phyloP scores from a whole-genome alignment of 2,888 invertebrate species.

The Liodrosophila aerea region DNA sequence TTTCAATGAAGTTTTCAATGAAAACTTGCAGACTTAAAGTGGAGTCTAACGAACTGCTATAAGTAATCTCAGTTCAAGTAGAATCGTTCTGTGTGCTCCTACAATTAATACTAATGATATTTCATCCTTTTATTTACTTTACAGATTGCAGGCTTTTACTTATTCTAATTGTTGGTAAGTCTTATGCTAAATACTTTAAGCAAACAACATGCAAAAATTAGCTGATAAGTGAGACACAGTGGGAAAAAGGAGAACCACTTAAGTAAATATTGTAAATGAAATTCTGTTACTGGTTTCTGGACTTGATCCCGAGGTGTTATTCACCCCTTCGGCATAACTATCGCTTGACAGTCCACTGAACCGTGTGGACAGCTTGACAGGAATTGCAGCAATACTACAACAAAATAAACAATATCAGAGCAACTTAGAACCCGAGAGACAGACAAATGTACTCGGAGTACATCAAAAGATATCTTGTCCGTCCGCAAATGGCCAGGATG shows the following conservation, averaged over 20 bases:
- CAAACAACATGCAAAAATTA: constrained; percentile 20
- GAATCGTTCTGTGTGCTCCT: not conserved
- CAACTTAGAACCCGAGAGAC: constrained; percentile 34
- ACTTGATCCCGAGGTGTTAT: constrained; percentile 34
- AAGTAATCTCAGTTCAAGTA: not conserved
- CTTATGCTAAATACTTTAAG: constrained; percentile 13
- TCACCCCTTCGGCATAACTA: constrained; percentile 36
- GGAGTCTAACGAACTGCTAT: constrained; percentile 30
- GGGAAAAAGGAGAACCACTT: constrained; percentile 41
- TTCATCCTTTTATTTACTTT: constrained; percentile 29
- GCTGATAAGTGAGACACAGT: constrained; percentile 40
- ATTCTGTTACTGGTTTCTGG: constrained; percentile 23
- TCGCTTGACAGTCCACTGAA: constrained; percentile 57
- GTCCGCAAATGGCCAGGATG: constrained; percentile 51
- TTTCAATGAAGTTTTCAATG: constrained; percentile 31
- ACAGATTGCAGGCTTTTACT: constrained; percentile 56
- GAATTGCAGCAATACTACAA: constrained; percentile 33
- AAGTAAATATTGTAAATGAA: constrained; percentile 32
- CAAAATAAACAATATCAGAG: constrained; percentile 49
- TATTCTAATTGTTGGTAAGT: constrained; percentile 53
- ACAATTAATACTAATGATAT: constrained; percentile 20
- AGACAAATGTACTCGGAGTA: constrained; percentile 46
- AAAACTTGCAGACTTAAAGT: constrained; percentile 15
- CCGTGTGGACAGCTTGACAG: constrained; percentile 53
- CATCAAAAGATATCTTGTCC: constrained; percentile 59